Evolutionary conservation across 2,888 invertebrate genomes (phyloP).

Genomic region (Dione vanillae): DNA sequence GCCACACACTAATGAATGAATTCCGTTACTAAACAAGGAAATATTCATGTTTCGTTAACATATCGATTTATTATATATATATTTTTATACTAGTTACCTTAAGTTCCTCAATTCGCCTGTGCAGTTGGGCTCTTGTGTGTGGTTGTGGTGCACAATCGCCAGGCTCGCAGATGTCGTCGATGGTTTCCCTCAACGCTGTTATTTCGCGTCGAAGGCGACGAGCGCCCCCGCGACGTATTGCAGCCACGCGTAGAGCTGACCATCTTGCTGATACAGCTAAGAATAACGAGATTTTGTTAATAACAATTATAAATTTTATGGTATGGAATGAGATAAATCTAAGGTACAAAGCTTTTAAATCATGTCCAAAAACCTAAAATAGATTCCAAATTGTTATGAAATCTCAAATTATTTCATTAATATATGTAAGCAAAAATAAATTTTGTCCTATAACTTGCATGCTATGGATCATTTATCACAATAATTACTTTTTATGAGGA

Average conservation of each 20-base stretch:
- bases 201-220: constrained; percentile 85
- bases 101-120: constrained; percentile 76
- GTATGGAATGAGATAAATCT: not conserved
- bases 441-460: no score
- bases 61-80: no score
- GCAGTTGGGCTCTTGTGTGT: constrained; percentile 77
- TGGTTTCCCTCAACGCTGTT: constrained; percentile 83
- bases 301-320: not conserved
- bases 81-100: constrained; percentile 58
- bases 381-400: no score
- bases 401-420: no score
- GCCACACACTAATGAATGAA: no score
- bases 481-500: not conserved
- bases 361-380: no score
- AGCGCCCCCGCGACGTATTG: constrained; percentile 75
- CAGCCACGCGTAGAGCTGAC: constrained; percentile 77
- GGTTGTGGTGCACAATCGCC: constrained; percentile 83
- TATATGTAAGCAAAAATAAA: no score
- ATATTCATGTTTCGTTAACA: no score
- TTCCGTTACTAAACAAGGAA: no score
- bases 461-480: no score
- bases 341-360: no score
- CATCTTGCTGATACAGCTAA: constrained; percentile 79
- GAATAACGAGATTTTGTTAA: constrained; percentile 39
- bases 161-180: constrained; percentile 86